Base-by-base conservation (phyloP, 2,888 invertebrate species). In the Tenthredo scrophulariae region DNA sequence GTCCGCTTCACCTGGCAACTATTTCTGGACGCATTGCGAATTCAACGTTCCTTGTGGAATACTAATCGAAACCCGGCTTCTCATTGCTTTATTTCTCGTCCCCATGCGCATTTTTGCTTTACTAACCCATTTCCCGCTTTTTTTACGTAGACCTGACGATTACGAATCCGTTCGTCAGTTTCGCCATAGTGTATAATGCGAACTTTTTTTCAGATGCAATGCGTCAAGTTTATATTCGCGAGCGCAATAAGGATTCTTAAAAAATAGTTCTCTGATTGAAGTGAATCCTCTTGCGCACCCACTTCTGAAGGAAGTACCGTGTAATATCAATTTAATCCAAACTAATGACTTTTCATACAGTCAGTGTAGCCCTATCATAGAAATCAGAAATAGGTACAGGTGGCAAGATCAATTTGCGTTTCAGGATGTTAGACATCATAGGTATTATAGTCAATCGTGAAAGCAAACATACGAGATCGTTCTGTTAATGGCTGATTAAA, bases 1-100 rank as follows among this genome's bases (percentile, higher is more conserved):
- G 65, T 82, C 29, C 65, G 82, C 82, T 82, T 65, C 82, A 65
- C 82, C 82, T 62, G 82, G 65, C n/a, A 65, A 40, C 65, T 82
- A 82, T 82, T 82, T 82, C 82, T 82, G 62, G 82, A 82, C 43
- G 65, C 65, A 65, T 82, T 82, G 82, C 82, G 43, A 82, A 65
- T 82, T 82, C 82, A 40, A 65, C 62, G 82, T 82, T 79, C 22
- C 43, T 65, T 82, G 82, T 43, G 22, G 82, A 82, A 62, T 82
- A 82, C 82, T 82, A 82, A 82, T 82, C 65, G 65, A 15, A 62
- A 82, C 9, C 40, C 7, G 37, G 79, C 65, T 43, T 26, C 82
- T 82, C 13, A 13, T 65, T 65, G 26, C 82, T 82, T 37, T 46
- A 58, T 18, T 43, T 58, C 43, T 22, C n/a, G 29, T 79, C 33